Percentiles rank a stretch among this genome's conserved stretches.
Conservation (phyloP, 2,888 invertebrate genomes). For the Siphlonurus alternatus region DNA sequence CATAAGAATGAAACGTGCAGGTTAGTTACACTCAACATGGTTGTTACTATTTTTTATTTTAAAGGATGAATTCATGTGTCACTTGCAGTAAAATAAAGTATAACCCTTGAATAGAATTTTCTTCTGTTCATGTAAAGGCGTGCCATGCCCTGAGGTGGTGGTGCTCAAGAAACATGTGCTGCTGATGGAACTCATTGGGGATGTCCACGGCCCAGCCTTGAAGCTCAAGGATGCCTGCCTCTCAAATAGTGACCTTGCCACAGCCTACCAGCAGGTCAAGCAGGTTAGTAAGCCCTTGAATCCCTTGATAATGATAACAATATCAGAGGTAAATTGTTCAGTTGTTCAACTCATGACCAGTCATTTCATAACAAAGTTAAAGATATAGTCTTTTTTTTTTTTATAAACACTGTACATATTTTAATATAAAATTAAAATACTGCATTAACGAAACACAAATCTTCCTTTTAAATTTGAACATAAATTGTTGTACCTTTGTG, state of each 20-base stretch:
- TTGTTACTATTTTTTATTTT: not conserved
- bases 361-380: too few species aligned
- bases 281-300: constrained; percentile 22
- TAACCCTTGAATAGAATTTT: not conserved
- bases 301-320: not conserved
- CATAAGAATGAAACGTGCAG: constrained; percentile 24
- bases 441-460: too few species aligned
- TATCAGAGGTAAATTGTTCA: too few species aligned
- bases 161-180: constrained; percentile 36
- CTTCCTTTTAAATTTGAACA: too few species aligned
- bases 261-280: constrained; percentile 31
- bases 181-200: constrained; percentile 39
- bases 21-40: not conserved
- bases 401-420: too few species aligned
- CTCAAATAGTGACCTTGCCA: constrained; percentile 22
- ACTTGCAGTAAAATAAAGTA: not conserved
- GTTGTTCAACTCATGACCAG: too few species aligned
- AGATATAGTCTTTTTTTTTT: too few species aligned
- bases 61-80: not conserved
- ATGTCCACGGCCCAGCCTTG: constrained; percentile 35
- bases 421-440: too few species aligned
- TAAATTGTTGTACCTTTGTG: too few species aligned
- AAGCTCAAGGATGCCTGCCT: constrained; percentile 32
- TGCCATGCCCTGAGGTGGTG: constrained; percentile 31
- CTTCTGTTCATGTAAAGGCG: constrained; percentile 14